Percentiles rank a stretch among this genome's conserved stretches.
These are phyloP conservation scores for Paragorgia papillata DNA, from an alignment of 92 coral and sea anemone species.

Conservation along the genomic window DNA sequence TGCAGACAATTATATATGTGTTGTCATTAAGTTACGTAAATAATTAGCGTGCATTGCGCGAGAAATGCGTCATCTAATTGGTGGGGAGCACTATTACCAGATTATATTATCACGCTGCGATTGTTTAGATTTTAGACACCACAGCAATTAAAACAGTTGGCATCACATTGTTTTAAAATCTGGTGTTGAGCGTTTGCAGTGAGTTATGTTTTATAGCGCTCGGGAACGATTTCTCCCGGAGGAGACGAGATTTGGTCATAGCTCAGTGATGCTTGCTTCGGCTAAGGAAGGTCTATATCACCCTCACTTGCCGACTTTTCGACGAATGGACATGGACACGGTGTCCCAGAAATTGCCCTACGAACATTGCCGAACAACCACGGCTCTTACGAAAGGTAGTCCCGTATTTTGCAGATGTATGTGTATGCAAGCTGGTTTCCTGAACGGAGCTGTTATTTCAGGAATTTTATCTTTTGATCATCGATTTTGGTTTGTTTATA, in stretches of 20 bases:
- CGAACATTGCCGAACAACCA: constrained; percentile 90
- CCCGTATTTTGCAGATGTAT: neutral
- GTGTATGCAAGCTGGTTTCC: neutral
- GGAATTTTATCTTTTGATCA: neutral
- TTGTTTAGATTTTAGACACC: constrained; percentile 26
- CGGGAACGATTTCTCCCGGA: constrained; percentile 3
- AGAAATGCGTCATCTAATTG: constrained; percentile 19
- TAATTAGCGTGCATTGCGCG: neutral
- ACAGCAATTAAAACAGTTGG: too few species aligned
- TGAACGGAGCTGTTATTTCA: too few species aligned
- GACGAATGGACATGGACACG: constrained; percentile 97
- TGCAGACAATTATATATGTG: too few species aligned
- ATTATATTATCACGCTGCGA: neutral
- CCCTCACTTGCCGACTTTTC: constrained; percentile 87
- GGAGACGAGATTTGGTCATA: constrained; percentile 54
- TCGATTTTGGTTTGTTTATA: constrained; percentile 9
- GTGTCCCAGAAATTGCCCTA: constrained; percentile 91
- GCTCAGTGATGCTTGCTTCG: constrained; percentile 79
- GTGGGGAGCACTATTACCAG: neutral
- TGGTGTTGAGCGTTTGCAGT: too few species aligned
- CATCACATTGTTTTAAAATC: too few species aligned
- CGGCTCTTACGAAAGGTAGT: constrained; percentile 74
- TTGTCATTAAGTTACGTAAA: constrained; percentile 37
- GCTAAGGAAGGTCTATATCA: constrained; percentile 96
- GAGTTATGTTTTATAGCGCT: constrained; percentile 9